These are phyloP conservation scores for Scaptodrosophila latifasciaeformis DNA, from an alignment of 2,888 invertebrate genomes.

Conservation along the genomic window DNA sequence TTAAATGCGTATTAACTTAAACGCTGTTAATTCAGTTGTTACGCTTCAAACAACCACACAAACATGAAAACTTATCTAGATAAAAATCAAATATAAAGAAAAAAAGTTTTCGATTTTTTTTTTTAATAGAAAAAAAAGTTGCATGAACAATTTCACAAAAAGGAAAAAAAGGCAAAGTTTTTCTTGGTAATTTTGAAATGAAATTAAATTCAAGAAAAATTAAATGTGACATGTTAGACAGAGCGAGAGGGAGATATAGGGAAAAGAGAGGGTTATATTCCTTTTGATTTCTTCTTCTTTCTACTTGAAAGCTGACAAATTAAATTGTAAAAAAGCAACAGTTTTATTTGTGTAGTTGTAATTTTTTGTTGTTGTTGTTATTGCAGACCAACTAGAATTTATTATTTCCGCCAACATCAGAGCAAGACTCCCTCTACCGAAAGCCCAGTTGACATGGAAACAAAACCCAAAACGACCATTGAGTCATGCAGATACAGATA, in stretches of 20 bases:
- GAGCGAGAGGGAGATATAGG: no score
- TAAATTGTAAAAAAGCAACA: no score
- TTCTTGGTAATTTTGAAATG: not conserved
- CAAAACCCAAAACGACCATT: not conserved
- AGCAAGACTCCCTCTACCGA: not conserved
- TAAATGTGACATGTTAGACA: not conserved
- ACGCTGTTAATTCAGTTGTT: constrained; percentile 63
- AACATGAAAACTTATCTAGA: constrained; percentile 30
- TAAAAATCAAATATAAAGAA: constrained; percentile 11
- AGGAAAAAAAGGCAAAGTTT: no score
- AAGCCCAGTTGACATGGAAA: not conserved
- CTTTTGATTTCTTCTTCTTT: constrained; percentile 2
- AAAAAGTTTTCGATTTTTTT: no score
- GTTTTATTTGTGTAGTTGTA: not conserved
- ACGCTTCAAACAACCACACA: constrained; percentile 46
- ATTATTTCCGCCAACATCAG: constrained; percentile 61
- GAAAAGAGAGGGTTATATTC: constrained; percentile 1
- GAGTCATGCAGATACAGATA: not conserved
- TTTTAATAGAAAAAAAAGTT: not conserved
- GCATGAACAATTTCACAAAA: constrained; percentile 1
- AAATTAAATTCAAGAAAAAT: not conserved
- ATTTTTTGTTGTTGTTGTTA: constrained; percentile 17
- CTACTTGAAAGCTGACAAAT: not conserved
- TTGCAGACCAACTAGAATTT: constrained; percentile 57
- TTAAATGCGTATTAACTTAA: constrained; percentile 52